Evolutionary conservation across 2,113 vertebrate genomes (phyloP), one percentile per base, ranked within the genome.

Genomic region (Collichthys lucidus): DNA sequence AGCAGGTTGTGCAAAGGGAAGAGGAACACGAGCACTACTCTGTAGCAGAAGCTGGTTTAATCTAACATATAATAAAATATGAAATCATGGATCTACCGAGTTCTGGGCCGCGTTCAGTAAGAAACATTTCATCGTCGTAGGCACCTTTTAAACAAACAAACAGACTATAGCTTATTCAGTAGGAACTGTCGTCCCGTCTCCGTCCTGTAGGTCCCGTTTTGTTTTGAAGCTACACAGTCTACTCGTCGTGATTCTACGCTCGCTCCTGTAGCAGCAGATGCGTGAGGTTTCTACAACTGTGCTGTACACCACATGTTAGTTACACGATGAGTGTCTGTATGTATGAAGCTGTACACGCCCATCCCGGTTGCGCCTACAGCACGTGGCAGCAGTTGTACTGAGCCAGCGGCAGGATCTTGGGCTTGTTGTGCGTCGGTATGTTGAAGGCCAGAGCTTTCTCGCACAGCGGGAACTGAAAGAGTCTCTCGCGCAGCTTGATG

Each of bases 381-480:
- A 97, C 96, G 0, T 96, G 96, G 92, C 97, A 97, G 88, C 97
- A 97, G 95, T 97, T 97, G 91, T 97, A 97, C 94, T 97, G 97
- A 15, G 96, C 95, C 82, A 97, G 90, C 0, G 97, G 96, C 20
- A 97, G 92, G 46, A 97, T 95, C 82, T 95, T 96, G 83, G 96
- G 95, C 87, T 96, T 96, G 88, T 96, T 94, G 84, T 94, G 90
- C 19, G 95, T 85, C 5, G 95, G 94, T 11, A 95, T 92, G 91
- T 96, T 96, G 74, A 96, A 93, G 74, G 95, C 92, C 78, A 96
- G 91, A 7, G 95, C 95, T 83, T 96, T 96, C 90, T 96, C 95
- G 3, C 95, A 96, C 74, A 96, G 91, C 0, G 95, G 95, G 73
- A 96, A 94, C 93, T 95, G 95, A 40, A 96, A 91, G 29, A 96